Base-by-base conservation (phyloP, 1,140 invertebrate genomes). In the Drosophila parvula region DNA sequence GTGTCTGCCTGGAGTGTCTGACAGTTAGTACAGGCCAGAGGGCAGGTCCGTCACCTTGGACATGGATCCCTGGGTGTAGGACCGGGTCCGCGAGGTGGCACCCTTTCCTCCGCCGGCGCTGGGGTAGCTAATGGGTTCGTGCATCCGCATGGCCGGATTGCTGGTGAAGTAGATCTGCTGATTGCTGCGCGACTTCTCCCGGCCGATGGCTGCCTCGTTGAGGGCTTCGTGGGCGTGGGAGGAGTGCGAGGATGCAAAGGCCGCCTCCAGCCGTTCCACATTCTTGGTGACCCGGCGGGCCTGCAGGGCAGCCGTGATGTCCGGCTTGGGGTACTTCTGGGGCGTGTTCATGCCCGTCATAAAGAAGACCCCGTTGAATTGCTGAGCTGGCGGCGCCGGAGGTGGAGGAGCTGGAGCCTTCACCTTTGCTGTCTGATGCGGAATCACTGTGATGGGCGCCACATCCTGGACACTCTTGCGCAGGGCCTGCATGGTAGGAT, bases 201-300 rank as follows among this genome's bases (percentile, higher is more conserved):
- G 56, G 11, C 69, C 93, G 0, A 92, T 83, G 7, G 94, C 93
- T 14, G 95, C 92, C 2, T 96, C 94, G 18, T 96, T 95, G 79
- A 96, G 94, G 5, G 44, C 61, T 65, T 81, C 56, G 57, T 82
- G 67, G 2, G 95, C 94, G 67, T 96, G 51, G 95, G 0, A 96
- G 86, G 10, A 95, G 95, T 64, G 61, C 3, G 61, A 56, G 3
- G 71, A 73, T 28, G 90, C 81, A 18, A 91, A 91, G 14, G 79
- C 83, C 77, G 96, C 96, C 76, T 96, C 96, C 6, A 97, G 95
- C 53, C 95, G 94, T 65, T 97, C 96, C 34, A 96, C 91, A 62
- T 96, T 96, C 92, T 96, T 97, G 2, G 95, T 95, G 51, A 95
- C 92, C 36, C 94, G 93, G 53, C 94, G 93, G 50, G 92, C 94